Conservation (phyloP, 2,797 vertebrate genomes). For the Schizopygopsis malacanthus region DNA sequence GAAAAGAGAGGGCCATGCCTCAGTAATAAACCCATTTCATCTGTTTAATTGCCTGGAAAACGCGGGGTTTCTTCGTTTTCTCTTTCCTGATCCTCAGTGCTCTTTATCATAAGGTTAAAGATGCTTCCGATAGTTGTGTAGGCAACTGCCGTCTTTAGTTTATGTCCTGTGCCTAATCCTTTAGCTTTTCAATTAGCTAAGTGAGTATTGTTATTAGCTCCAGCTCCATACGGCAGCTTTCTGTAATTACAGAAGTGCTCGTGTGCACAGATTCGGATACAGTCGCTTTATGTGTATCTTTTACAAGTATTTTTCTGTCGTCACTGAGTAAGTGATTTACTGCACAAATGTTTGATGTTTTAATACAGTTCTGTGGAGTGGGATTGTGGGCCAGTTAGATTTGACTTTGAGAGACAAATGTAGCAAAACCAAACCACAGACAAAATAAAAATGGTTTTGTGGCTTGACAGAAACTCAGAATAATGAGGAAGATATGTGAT, state of each 20-base stretch:
- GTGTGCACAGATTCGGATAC: neutral
- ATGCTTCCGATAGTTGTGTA: slow-evolving; percentile 23
- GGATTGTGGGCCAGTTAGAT: neutral
- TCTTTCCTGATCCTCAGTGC: neutral
- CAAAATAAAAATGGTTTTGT: neutral
- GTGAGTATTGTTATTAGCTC: slow-evolving; percentile 29
- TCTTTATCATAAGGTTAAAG: neutral
- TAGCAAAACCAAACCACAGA: neutral
- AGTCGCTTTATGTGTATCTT: neutral
- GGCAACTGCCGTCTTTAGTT: neutral
- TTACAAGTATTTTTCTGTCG: neutral
- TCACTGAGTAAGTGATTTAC: neutral
- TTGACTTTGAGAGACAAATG: neutral
- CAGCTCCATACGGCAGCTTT: neutral
- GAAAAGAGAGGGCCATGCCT: slow-evolving; percentile 41
- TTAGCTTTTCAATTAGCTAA: slow-evolving; percentile 25
- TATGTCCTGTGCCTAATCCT: neutral
- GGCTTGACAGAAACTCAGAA: neutral
- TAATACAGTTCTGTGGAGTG: neutral
- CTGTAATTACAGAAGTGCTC: neutral
- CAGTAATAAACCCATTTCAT: slow-evolving; percentile 39
- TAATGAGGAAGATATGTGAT: neutral
- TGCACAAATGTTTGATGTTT: neutral
- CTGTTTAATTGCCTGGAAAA: slow-evolving; percentile 41
- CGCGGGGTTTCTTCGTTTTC: neutral